phyloP scores from a whole-genome alignment of 2,797 vertebrate genomes.

The Myotis myotis region DNA sequence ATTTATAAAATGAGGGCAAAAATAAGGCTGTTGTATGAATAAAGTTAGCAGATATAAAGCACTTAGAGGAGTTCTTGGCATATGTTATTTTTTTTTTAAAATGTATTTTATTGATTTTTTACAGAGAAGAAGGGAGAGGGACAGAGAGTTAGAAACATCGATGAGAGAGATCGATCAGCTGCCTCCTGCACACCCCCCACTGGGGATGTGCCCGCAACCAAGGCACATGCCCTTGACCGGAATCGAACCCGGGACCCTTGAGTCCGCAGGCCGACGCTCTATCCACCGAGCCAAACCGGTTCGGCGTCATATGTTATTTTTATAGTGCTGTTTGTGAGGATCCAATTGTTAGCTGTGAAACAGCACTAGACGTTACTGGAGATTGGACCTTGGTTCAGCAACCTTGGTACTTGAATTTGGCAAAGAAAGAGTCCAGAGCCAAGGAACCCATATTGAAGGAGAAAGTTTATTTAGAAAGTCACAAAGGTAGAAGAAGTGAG shows the following conservation, averaged over 20 bases:
- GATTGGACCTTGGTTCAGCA: not conserved
- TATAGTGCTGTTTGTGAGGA: not conserved
- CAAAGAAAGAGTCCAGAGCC: not conserved
- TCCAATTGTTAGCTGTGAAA: not conserved
- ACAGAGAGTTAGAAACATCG: too few relatives aligned
- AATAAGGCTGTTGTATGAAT: not conserved
- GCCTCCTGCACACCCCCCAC: too few relatives aligned
- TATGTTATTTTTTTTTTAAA: slow-evolving; percentile 28
- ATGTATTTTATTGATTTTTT: too few relatives aligned
- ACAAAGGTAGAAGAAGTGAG: not conserved
- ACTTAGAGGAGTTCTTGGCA: not conserved
- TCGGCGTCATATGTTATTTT: slow-evolving; percentile 17
- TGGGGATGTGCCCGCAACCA: too few relatives aligned
- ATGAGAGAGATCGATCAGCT: too few relatives aligned
- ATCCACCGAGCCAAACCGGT: too few relatives aligned
- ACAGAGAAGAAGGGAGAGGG: too few relatives aligned
- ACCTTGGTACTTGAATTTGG: not conserved
- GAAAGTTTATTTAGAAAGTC: not conserved
- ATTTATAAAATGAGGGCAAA: not conserved
- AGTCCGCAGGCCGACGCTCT: too few relatives aligned
- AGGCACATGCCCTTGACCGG: too few relatives aligned
- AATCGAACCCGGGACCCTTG: too few relatives aligned
- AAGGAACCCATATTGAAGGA: not conserved
- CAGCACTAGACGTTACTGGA: not conserved
- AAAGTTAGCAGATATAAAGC: not conserved